A percentile compares a stretch with the other conserved stretches of the same genome.
These are phyloP conservation scores for Lutraria rhynchaena DNA, from an alignment of 1,140 invertebrate species.

Conservation along the genomic window DNA sequence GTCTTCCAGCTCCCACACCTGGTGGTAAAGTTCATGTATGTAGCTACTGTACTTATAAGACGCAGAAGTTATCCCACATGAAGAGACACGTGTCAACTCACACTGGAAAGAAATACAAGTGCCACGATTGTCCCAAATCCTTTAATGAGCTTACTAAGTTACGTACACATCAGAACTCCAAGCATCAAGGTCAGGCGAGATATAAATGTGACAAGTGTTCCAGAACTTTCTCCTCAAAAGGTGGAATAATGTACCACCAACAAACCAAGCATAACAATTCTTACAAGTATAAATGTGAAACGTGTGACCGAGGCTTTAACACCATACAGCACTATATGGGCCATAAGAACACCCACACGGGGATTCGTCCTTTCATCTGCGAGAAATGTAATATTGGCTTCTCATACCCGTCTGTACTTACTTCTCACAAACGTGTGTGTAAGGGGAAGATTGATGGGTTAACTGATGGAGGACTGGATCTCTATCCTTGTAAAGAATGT, in stretches of 20 bases:
- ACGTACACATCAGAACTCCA: conserved; percentile 18
- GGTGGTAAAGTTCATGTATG: background rate
- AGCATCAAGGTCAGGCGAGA: conserved; percentile 44
- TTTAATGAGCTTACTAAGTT: conserved; percentile 30
- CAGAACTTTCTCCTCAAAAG: conserved; percentile 48
- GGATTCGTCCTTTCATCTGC: conserved; percentile 49
- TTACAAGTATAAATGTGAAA: conserved; percentile 50
- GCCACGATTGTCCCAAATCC: conserved; percentile 35
- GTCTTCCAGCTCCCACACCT: background rate
- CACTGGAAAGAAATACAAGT: conserved; percentile 40
- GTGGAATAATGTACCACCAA: conserved; percentile 43
- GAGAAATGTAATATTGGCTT: conserved; percentile 39
- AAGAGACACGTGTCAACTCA: conserved; percentile 39
- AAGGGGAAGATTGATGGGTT: conserved; percentile 31
- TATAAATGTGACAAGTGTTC: conserved; percentile 53
- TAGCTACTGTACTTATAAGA: conserved; percentile 38
- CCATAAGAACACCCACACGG: conserved; percentile 53
- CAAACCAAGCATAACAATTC: conserved; percentile 55
- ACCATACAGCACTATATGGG: conserved; percentile 45
- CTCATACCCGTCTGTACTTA: conserved; percentile 43
- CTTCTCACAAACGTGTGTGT: conserved; percentile 44
- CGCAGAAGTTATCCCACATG: conserved; percentile 39
- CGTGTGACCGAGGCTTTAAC: conserved; percentile 51
- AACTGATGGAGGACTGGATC: conserved; percentile 5
- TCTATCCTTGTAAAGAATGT: conserved; percentile 44